Percentiles rank a stretch among this genome's conserved stretches.
Conservation (phyloP, 2,797 vertebrate species). For the Notolepis coatsorum region DNA sequence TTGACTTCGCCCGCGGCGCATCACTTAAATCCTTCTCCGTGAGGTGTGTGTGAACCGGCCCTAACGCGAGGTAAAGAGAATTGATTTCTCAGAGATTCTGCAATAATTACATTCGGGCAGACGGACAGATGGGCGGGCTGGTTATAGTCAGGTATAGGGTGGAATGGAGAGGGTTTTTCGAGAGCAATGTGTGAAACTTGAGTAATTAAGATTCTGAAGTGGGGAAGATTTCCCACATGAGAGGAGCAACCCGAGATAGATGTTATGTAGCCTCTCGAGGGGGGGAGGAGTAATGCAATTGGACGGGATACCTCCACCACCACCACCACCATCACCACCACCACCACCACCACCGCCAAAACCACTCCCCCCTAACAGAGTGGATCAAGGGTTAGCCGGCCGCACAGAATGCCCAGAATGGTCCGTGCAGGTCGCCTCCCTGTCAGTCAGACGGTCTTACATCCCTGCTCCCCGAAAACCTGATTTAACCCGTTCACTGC, state of each 20-base stretch:
- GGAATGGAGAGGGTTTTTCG: too few relatives aligned
- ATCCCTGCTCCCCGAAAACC: neutral
- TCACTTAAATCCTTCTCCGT: conserved; percentile 3
- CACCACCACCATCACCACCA: too few relatives aligned
- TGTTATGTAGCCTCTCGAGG: conserved; percentile 46
- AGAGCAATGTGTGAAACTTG: conserved; percentile 41
- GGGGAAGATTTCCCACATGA: conserved; percentile 54
- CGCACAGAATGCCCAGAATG: conserved; percentile 41
- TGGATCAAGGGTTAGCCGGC: conserved; percentile 31
- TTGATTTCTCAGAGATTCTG: conserved; percentile 63
- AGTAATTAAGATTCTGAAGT: conserved; percentile 57
- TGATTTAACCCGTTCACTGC: too few relatives aligned
- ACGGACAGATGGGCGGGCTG: conserved; percentile 55
- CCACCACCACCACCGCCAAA: too few relatives aligned
- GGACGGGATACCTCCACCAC: conserved; percentile 21
- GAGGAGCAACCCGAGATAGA: conserved; percentile 30
- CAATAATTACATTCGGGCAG: conserved; percentile 65
- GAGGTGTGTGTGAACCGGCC: conserved; percentile 11
- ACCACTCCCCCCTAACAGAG: too few relatives aligned
- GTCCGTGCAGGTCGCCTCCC: too few relatives aligned
- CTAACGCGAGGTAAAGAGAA: conserved; percentile 52
- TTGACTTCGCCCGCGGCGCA: conserved; percentile 25
- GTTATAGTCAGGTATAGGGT: conserved; percentile 2
- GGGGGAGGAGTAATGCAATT: conserved; percentile 28
- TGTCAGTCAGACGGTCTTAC: neutral